Evolutionary conservation across 2,888 invertebrate species (phyloP), one percentile per base, ranked within the genome.

Genomic region (Zygaena filipendulae): DNA sequence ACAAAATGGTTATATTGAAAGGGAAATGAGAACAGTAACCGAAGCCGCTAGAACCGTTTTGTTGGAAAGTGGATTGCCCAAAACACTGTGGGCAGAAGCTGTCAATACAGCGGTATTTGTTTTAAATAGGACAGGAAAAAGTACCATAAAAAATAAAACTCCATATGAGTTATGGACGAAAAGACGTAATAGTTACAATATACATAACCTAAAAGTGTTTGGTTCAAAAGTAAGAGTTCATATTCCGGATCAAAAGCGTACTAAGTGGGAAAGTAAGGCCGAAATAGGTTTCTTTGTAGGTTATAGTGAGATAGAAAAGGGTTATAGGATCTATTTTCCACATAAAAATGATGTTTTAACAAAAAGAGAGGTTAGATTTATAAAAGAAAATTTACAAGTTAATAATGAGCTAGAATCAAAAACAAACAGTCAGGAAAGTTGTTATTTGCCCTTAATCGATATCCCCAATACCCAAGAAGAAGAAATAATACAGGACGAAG

Each of bases 51-150:
- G 16, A 16, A 34, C 36, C 13, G 33, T 40, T 35, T 11, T 39
- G 5, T 13, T 19, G 24, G 37, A 35, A 9, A 23, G 13, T 7
- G 20, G 33, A n/a, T n/a, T 39, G 23, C 32, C 33, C 6, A 37
- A 30, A 9, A 30, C 28, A 22, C 23, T 42, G 10, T 42, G 42
- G 41, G 42, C 35, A 8, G 42, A 42, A 28, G 38, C 39, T 2
- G 23, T 42, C 2, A 28, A 42, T 12, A 40, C 39, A 11, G 42
- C 45, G 3, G 38, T 29, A 5, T 40, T 29, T 33, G 37, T 41
- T 2, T 12, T 41, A 18, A 43, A 42, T 23, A 35, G 34, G 26
- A 37, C 36, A 4, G 18, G 33, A 3, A 31, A 30, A 10, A 27
- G 33, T 8, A 20, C 3, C 14, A 6, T 5, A 11, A 27, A 35